Base-by-base conservation (phyloP, 2,113 vertebrate species). In the Elaphurus davidianus region DNA sequence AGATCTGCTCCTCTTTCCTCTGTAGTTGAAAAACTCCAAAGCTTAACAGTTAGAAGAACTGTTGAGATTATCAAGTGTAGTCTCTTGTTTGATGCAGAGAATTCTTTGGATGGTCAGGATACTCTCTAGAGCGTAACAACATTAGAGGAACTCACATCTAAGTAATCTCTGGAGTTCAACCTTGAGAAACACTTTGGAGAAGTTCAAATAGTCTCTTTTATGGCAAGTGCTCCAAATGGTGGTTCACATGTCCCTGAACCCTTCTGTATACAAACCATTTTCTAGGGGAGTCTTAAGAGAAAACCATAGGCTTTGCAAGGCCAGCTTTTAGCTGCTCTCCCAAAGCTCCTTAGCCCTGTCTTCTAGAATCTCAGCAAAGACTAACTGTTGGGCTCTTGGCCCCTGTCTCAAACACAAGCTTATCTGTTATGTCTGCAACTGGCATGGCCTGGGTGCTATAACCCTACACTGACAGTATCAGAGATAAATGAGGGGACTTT, bases 401-500 rank as follows among this genome's bases (percentile, higher is more conserved):
- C 6, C 78, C 8, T 12, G 10, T 71, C 11, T 78, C 83, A 50
- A 60, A 62, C 28, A 50, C 7, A 2, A 16, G 4, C 7, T 6
- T 3, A 1, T 28, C 4, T 23, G 50, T 28, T 33, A 14, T 55
- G 27, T 40, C 28, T 71, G 43, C 28, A 30, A 13, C 33, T 40
- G 17, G 3, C 12, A 14, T 45, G 52, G 3, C 28, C 8, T 43
- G 27, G 45, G 33, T 59, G 2, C 21, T 57, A 1, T 25, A 93
- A 76, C 11, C 15, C 23, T 62, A 40, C 1, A 6, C 13, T 12
- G 36, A 28, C 2, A 45, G n/a, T 60, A 27, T 88, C 45, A 30
- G 45, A 88, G 86, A 43, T 33, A 62, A 89, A 93, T 60, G 9
- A 95, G 55, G 14, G 52, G n/a, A 14, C 91, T 96, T 60, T 97